A percentile compares a stretch with the other conserved stretches of the same genome.
Conservation (phyloP, 2,113 vertebrate species). For the Lutjanus erythropterus region DNA sequence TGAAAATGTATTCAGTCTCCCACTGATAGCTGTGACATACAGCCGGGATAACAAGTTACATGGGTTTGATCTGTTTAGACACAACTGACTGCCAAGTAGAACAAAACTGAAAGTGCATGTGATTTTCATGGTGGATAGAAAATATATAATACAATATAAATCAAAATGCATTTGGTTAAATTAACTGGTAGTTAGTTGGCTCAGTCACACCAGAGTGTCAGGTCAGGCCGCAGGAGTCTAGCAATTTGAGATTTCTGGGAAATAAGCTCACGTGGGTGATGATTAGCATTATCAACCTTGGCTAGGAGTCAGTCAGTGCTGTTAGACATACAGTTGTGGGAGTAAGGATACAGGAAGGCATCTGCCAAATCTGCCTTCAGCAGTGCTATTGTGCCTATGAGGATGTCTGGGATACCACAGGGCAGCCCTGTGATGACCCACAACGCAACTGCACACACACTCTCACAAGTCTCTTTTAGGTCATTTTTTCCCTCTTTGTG, state of each 20-base stretch:
- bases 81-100: background rate
- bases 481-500: slow-evolving; percentile 28
- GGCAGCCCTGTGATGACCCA: slow-evolving; percentile 22
- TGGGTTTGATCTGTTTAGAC: background rate
- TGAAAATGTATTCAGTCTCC: slow-evolving; percentile 7
- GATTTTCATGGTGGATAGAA: background rate
- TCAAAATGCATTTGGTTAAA: background rate
- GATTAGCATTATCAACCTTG: slow-evolving; percentile 60
- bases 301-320: slow-evolving; percentile 31
- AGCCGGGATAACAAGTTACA: slow-evolving; percentile 3
- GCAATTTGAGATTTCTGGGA: slow-evolving; percentile 48
- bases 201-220: slow-evolving; percentile 2
- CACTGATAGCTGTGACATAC: background rate
- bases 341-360: slow-evolving; percentile 28
- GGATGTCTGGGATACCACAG: slow-evolving; percentile 34
- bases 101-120: background rate
- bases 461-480: slow-evolving; percentile 10
- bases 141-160: slow-evolving; percentile 15
- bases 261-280: slow-evolving; percentile 42
- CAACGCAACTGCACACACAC: slow-evolving; percentile 2
- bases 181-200: slow-evolving; percentile 9
- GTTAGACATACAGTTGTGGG: slow-evolving; percentile 44
- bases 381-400: slow-evolving; percentile 3
- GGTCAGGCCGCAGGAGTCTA: slow-evolving; percentile 6
- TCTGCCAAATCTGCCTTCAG: slow-evolving; percentile 52